phyloP scores from a whole-genome alignment of 2,888 invertebrate genomes.

The Aphodius sticticus region DNA sequence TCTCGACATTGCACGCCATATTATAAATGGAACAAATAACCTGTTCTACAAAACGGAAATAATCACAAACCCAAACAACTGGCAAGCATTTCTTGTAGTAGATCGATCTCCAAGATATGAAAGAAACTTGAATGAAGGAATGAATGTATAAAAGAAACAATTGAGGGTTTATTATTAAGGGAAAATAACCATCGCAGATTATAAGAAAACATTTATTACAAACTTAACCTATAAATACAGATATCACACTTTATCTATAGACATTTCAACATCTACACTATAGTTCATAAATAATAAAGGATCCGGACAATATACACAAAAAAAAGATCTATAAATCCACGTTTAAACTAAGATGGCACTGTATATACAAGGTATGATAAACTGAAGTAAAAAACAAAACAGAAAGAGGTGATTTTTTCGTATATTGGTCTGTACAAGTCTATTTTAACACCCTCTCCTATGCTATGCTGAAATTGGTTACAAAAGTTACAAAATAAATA shows the following conservation, averaged over 20 bases:
- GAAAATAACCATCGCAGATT: too few species aligned
- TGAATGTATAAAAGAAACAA: too few species aligned
- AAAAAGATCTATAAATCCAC: constrained; percentile 33
- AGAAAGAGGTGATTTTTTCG: not conserved
- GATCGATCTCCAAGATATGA: too few species aligned
- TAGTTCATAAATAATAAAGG: constrained; percentile 32
- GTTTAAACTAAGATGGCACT: constrained; percentile 34
- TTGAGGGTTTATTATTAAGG: too few species aligned
- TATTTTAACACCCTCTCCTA: constrained; percentile 45
- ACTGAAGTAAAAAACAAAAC: not conserved
- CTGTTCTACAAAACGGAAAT: too few species aligned
- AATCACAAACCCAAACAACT: too few species aligned
- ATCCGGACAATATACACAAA: constrained; percentile 26
- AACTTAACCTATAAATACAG: constrained; percentile 36
- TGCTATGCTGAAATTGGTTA: constrained; percentile 23
- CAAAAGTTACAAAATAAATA: not conserved
- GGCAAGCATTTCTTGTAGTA: too few species aligned
- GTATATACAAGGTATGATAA: constrained; percentile 17
- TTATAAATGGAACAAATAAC: too few species aligned
- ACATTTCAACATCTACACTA: constrained; percentile 31
- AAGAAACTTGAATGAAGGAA: too few species aligned
- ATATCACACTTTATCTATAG: constrained; percentile 35
- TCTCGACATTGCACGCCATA: too few species aligned
- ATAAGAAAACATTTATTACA: constrained; percentile 35
- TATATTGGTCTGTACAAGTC: constrained; percentile 37